These are phyloP conservation scores for Anhinga anhinga DNA, from an alignment of 2,113 vertebrate species.

Conservation along the genomic window DNA sequence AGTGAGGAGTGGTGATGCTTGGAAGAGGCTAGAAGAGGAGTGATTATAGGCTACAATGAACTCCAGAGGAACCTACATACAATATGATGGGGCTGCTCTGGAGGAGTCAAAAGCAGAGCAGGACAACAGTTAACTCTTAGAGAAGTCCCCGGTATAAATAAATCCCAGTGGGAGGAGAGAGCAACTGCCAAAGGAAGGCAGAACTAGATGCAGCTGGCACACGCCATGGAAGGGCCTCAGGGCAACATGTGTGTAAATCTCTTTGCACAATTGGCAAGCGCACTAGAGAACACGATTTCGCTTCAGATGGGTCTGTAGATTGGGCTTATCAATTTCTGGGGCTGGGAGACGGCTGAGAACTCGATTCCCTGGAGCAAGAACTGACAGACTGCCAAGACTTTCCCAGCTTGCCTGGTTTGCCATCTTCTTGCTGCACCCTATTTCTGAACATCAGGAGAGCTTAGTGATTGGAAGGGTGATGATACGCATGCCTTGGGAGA, in stretches of 20 bases:
- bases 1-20: not conserved
- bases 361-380: not conserved
- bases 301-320: constrained; percentile 30
- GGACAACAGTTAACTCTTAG: not conserved
- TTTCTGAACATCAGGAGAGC: not conserved
- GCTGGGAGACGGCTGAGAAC: constrained; percentile 31
- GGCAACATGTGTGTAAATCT: not conserved
- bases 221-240: not conserved
- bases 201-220: not conserved
- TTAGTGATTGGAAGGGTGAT: not conserved
- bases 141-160: not conserved
- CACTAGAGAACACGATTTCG: not conserved
- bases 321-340: constrained; percentile 29
- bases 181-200: not conserved
- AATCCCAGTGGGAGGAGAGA: not conserved
- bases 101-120: not conserved
- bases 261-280: not conserved
- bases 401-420: not conserved
- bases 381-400: not conserved
- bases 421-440: not conserved
- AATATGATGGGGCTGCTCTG: not conserved
- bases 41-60: not conserved
- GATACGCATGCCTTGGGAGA: not conserved
- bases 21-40: not conserved
- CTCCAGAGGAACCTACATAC: not conserved